phyloP scores from a whole-genome alignment of 1,140 invertebrate species.

The Pteromalus puparum region DNA sequence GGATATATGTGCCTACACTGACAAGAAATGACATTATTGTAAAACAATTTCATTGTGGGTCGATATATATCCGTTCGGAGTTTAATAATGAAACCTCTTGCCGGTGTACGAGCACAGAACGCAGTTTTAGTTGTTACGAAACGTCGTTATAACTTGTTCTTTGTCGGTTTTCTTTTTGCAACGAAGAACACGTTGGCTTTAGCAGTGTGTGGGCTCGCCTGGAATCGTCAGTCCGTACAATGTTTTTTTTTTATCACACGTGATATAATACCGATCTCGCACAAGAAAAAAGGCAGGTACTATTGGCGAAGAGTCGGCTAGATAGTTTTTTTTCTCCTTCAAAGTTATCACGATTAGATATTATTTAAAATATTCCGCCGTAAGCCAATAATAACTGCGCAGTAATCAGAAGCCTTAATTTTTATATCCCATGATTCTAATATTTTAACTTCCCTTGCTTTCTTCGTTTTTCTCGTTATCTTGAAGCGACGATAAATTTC shows the following conservation, averaged over 20 bases:
- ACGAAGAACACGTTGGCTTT: background rate
- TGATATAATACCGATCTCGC: conserved; percentile 11
- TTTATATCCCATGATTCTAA: conserved; percentile 5
- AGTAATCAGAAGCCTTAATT: background rate
- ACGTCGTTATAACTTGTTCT: background rate
- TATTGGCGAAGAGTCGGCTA: conserved; percentile 36
- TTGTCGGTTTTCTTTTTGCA: background rate
- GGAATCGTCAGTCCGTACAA: conserved; percentile 4
- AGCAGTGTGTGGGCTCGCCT: background rate
- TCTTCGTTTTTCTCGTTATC: conserved; percentile 7
- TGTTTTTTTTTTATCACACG: conserved; percentile 2
- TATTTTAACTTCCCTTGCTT: background rate
- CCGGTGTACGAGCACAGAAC: background rate
- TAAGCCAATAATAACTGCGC: conserved; percentile 43
- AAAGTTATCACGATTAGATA: background rate
- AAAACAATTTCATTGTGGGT: background rate
- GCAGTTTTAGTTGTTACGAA: background rate
- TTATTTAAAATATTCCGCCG: conserved; percentile 23
- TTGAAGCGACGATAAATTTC: conserved; percentile 45
- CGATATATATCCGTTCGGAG: too few species aligned
- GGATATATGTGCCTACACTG: background rate
- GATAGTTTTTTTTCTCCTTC: conserved; percentile 6
- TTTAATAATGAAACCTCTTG: background rate
- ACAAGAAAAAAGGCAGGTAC: conserved; percentile 34
- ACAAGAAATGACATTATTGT: background rate